Evolutionary conservation across 2,888 invertebrate species (phyloP), one percentile per base, ranked within the genome.

Genomic region (Iselma pallidipennis): DNA sequence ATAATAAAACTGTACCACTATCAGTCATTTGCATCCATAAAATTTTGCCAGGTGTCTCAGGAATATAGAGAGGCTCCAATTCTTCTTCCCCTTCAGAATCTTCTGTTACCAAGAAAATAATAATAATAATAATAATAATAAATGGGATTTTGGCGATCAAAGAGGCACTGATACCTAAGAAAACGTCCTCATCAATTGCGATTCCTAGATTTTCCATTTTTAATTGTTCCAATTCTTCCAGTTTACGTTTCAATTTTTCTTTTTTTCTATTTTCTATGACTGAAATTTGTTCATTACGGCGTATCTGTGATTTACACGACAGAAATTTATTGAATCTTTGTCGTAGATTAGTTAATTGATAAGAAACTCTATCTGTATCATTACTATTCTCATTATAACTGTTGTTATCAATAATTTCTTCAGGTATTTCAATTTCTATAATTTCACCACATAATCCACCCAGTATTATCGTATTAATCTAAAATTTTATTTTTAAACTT

Each of bases 261-360:
- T 83, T 77, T 78, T 87, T 85, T 68, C 81, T 78, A 25, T 73
- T 74, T 67, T 87, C 85, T 25, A 85, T 85, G 61, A 85, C 85
- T 51, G 81, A 81, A 1, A 87, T 82, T 65, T 86, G 84, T n/a
- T 87, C 77, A 52, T 91, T 86, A 54, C 86, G 79, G 2, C 85
- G 76, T 61, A 89, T 86, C 55, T 82, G 82, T 25, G 88, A 85
- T 75, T 89, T 89, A 1, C 87, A 84, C 0, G 88, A 86, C 9
- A 78, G 78, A 71, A 89, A 89, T 57, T 81, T 79, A 2, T 85
- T 83, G 14, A 68, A 64, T 61, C 77, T 79, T 0, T 80, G 69
- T n/a, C 75, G 64, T 12, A 82, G 70, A n/a, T 63, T 7, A 0
- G 73, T 59, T 5, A 86, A 72, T 33, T 81, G 70, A 65, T 81